Base-by-base conservation (phyloP, 2,888 invertebrate species). In the Nemapogon koenigi region DNA sequence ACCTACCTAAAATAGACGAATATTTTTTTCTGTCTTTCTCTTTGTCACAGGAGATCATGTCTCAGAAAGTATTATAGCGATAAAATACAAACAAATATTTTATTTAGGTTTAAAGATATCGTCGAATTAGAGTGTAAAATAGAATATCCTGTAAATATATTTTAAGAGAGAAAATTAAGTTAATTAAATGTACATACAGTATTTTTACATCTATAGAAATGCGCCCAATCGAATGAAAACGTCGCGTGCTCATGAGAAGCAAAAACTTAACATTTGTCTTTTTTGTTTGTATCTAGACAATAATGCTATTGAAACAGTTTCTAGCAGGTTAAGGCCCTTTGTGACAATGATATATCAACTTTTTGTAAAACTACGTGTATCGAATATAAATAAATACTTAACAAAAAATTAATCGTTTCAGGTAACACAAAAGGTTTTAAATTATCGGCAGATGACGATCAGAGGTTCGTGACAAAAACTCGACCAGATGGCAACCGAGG, bases 281-380 rank as follows among this genome's bases (percentile, higher is more conserved):
- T 33, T 33, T 16, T 33, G 17, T 31, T 2, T 3, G 16, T n/a
- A n/a, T n/a, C n/a, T n/a, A 19, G 19, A 3, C 33, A 33, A 18
- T n/a, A 2, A 33, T 19, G 19, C 7, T 17, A n/a, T 10, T 17
- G n/a, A 17, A 28, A 6, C 11, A 33, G 14, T 19, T 19, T 33
- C 33, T 19, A 33, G 6, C 33, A 33, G 33, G 33, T 33, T 33
- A 33, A 19, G 33, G 33, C 16, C 19, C 11, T 14, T 19, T n/a
- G 19, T 33, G 33, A 33, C 33, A 33, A 33, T 33, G 19, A 19
- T 19, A 33, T 33, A 33, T 33, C 19, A 33, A 19, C 33, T 33
- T 33, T 33, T 33, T 33, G 6, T 33, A 33, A 18, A 19, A 33
- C 19, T 33, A 19, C 33, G 33, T 33, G 33, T 16, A 33, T 14